Base-by-base conservation (phyloP, 2,797 vertebrate species). In the Anas capensis region DNA sequence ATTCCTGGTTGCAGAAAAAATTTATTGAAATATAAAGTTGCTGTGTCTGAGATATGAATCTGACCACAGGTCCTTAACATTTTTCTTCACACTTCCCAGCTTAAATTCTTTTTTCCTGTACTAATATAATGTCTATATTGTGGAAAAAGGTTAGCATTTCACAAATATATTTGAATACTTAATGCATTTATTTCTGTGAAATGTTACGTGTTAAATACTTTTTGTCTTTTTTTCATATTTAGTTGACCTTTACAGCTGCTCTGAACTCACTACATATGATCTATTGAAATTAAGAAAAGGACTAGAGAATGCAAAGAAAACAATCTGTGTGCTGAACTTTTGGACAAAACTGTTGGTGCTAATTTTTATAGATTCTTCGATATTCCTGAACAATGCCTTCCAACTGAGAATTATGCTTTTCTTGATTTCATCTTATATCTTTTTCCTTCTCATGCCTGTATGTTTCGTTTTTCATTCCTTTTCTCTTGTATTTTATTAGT, bases 21-120 rank as follows among this genome's bases (percentile, higher is more conserved):
- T 81, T 80, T 70, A 92, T 86, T 94, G 61, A 94, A 89, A 91
- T 62, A 75, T 14, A 65, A 62, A 83, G 6, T 11, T 92, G 18
- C 8, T 71, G 10, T 62, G 86, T 56, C 84, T 71, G 20, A 91
- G 68, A 71, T 34, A 76, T 89, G 38, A 81, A 70, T 36, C 53
- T 79, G 36, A 85, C 24, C 11, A 72, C 49, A 81, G 3, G 11
- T 69, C 18, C 21, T 89, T 79, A 80, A 76, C 7, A 46, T 56
- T 84, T 77, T 16, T 84, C 27, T 86, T 86, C 60, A 57, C 6
- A 57, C 14, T 12, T 69, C 40, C 26, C 24, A 77, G 3, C 15
- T 60, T 66, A 58, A 86, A 16, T 0, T 36, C 48, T n/a, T n/a
- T 56, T 81, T 77, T 36, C 14, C 33, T 27, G 40, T 18, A n/a